A percentile compares a stretch with the other conserved stretches of the same genome.
phyloP scores from a whole-genome alignment of 2,113 vertebrate species.

The Phyllostomus discolor region DNA sequence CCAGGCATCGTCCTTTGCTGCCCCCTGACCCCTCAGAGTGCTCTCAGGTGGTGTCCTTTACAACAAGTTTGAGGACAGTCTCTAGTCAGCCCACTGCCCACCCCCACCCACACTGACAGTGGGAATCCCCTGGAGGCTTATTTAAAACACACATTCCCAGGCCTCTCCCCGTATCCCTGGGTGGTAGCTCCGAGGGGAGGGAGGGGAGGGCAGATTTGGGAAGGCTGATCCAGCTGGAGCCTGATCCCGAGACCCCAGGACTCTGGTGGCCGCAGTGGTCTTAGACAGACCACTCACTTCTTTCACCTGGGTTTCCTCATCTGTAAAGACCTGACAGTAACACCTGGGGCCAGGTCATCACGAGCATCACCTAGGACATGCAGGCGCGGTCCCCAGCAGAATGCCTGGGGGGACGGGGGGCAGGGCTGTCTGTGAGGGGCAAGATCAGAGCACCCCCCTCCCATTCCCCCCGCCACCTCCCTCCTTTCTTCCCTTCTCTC shows the following conservation, averaged over 20 bases:
- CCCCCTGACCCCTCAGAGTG: too few relatives aligned
- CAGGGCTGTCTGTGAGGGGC: too few relatives aligned
- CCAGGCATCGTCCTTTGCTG: not conserved
- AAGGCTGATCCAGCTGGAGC: not conserved
- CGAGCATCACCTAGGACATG: too few relatives aligned
- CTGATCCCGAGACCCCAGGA: not conserved
- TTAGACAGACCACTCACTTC: not conserved
- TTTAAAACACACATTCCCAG: too few relatives aligned
- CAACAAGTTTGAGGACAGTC: not conserved
- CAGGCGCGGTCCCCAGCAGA: not conserved
- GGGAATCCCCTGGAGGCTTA: not conserved
- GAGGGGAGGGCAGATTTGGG: not conserved
- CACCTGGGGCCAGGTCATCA: too few relatives aligned
- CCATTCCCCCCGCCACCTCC: not conserved
- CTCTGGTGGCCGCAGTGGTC: fast-evolving
- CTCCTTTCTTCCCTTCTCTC: fast-evolving
- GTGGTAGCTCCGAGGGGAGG: not conserved
- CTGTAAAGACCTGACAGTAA: not conserved
- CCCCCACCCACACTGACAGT: not conserved
- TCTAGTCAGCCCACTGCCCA: too few relatives aligned
- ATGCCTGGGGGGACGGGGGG: not conserved
- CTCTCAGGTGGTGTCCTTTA: too few relatives aligned
- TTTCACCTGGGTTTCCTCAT: not conserved
- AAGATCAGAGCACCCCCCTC: not conserved
- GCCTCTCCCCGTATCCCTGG: not conserved